Conservation (phyloP, 1,140 invertebrate species). For the Cotesia vestalis region DNA sequence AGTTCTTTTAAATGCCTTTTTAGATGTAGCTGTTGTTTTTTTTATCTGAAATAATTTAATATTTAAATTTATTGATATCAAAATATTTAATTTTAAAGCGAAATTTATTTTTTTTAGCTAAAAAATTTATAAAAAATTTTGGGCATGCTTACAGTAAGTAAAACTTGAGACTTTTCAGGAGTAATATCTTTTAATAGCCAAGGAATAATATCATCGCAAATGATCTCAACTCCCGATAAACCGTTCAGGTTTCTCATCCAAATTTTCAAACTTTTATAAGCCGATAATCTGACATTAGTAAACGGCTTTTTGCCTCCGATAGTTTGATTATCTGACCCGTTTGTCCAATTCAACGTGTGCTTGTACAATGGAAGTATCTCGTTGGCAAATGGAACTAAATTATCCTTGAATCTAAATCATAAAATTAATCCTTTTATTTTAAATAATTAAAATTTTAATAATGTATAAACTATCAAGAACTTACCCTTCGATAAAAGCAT, state of each 20-base stretch:
- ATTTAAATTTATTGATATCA: neutral
- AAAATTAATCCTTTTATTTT: no score
- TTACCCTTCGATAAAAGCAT: conserved; percentile 53
- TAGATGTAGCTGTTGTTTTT: conserved; percentile 52
- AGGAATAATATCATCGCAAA: conserved; percentile 43
- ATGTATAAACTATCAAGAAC: conserved; percentile 7
- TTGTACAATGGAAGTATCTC: conserved; percentile 45
- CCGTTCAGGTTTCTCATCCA: conserved; percentile 44
- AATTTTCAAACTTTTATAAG: conserved; percentile 47
- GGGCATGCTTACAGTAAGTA: conserved; percentile 43
- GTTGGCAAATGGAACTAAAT: conserved; percentile 43
- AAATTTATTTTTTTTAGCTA: no score
- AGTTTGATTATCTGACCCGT: conserved; percentile 29
- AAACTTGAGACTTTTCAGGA: conserved; percentile 46
- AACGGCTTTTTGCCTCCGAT: conserved; percentile 44
- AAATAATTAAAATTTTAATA: neutral
- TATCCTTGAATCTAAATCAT: conserved; percentile 39
- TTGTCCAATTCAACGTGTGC: conserved; percentile 46
- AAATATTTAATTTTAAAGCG: no score
- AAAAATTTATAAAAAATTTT: no score
- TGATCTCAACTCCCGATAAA: conserved; percentile 48
- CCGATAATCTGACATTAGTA: conserved; percentile 42
- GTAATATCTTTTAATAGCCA: conserved; percentile 48
- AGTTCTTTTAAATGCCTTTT: conserved; percentile 49
- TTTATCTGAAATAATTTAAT: conserved; percentile 43